Percentiles rank a stretch among this genome's conserved stretches.
phyloP scores from a whole-genome alignment of 2,797 vertebrate genomes.

The Decapterus maruadsi region DNA sequence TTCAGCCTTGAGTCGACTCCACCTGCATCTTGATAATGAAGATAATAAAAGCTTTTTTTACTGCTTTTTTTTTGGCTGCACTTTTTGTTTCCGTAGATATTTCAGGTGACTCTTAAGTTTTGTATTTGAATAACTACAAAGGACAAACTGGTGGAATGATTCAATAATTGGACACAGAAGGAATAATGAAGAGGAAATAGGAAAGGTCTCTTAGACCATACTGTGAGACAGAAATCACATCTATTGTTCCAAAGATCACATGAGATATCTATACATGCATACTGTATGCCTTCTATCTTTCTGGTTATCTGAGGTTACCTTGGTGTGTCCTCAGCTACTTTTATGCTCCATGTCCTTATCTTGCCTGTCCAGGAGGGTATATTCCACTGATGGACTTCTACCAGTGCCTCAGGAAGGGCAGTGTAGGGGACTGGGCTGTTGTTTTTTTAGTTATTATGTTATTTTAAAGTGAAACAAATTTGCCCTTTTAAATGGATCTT shows the following conservation, averaged over 20 bases:
- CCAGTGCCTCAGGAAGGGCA: too few species aligned
- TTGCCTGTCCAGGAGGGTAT: slow-evolving; percentile 74
- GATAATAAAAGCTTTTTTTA: slow-evolving; percentile 30
- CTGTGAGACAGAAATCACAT: not conserved
- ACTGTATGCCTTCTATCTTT: not conserved
- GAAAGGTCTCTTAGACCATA: not conserved
- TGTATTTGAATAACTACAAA: not conserved
- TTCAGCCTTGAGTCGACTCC: slow-evolving; percentile 36
- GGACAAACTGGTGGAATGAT: not conserved
- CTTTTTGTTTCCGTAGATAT: not conserved
- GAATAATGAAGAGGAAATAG: not conserved
- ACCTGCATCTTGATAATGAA: slow-evolving; percentile 34
- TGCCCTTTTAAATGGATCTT: too few species aligned
- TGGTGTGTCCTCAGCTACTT: slow-evolving; percentile 82
- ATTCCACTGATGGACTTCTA: too few species aligned
- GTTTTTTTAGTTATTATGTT: too few species aligned
- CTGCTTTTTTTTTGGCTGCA: not conserved
- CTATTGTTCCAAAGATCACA: not conserved
- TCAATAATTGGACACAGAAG: not conserved
- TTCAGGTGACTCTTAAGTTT: not conserved
- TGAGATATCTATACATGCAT: not conserved
- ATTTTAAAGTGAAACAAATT: too few species aligned
- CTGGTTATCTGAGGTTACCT: slow-evolving; percentile 29
- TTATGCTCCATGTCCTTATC: slow-evolving; percentile 93
- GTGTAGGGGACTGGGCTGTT: too few species aligned